A percentile compares a stretch with the other conserved stretches of the same genome.
These are phyloP conservation scores for Epinephelus cyanopodus DNA, from an alignment of 2,113 vertebrate species.

Conservation along the genomic window DNA sequence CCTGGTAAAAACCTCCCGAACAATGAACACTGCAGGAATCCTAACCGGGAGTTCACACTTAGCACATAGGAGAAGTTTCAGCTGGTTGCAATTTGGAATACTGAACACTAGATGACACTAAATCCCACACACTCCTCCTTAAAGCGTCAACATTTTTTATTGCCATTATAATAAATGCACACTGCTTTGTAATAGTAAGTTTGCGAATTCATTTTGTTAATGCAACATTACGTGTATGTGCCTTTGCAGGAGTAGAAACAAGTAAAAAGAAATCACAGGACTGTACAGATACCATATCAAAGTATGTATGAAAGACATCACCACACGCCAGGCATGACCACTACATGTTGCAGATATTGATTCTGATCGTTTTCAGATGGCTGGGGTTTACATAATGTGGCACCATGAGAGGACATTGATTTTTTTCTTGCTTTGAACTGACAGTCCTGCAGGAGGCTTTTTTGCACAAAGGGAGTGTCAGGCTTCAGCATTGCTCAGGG, in stretches of 20 bases:
- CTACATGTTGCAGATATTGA: conserved; percentile 44
- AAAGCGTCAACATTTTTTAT: neutral
- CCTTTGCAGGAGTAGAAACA: neutral
- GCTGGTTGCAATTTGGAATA: no score
- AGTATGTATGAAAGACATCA: conserved; percentile 1
- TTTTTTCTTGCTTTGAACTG: conserved; percentile 61
- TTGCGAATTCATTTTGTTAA: no score
- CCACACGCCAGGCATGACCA: conserved; percentile 8
- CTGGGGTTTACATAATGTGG: conserved; percentile 62
- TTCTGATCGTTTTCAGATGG: conserved; percentile 53
- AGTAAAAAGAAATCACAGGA: neutral
- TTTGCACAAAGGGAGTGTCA: conserved; percentile 52
- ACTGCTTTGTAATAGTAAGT: neutral
- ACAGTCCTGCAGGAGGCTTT: conserved; percentile 49
- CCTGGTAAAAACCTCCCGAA: no score
- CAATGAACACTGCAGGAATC: no score
- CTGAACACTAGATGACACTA: no score
- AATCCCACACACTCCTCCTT: neutral
- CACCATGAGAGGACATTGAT: conserved; percentile 63
- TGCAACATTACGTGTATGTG: neutral
- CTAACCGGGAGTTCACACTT: no score
- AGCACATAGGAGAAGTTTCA: no score
- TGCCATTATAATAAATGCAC: neutral
- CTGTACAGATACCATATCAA: neutral
- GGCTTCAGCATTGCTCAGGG: conserved; percentile 11